Evolutionary conservation across 2,797 vertebrate species (phyloP), one percentile per base, ranked within the genome.

Genomic region (Malacoctenus gilli): DNA sequence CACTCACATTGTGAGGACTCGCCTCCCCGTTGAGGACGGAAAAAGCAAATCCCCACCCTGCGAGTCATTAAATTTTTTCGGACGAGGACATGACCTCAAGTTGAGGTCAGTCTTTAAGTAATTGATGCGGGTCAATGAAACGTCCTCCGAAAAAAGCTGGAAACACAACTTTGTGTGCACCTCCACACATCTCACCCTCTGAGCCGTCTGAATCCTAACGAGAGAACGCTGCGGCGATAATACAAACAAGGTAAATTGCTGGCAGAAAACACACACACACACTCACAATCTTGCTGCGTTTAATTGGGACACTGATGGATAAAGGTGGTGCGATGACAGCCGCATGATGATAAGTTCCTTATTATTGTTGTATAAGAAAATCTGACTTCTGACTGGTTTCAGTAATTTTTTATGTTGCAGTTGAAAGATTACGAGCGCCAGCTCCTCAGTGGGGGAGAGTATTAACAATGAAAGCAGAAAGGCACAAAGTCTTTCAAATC

Each of bases 261-360:
- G 61, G 39, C 23, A 72, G 63, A 70, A 53, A 73, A 28, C 5
- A 28, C 25, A 28, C 25, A 28, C 25, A 28, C 25, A 28, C 25
- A 28, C 25, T 38, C 63, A 47, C 34, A 52, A 68, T 57, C 53
- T 56, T 71, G 59, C 60, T 78, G 32, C 37, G 20, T 46, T 54
- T 75, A 83, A 87, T 77, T 87, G 74, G 62, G 37, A 71, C 63
- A 56, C 62, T 6, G 9, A 68, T 60, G 59, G 31, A 77, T 72
- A 67, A 79, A 73, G 62, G 65, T 44, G 46, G 40, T 46, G 32
- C 28, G 35, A 58, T 64, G 56, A 58, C 38, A 59, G 48, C 57
- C 34, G 58, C 43, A 60, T 64, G 38, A 42, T 61, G 30, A 74
- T 49, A 48, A 40, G 59, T 53, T 72, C 59, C 50, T 67, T 56